A percentile compares a stretch with the other conserved stretches of the same genome.
phyloP scores from a whole-genome alignment of 2,888 invertebrate species.

The Drosophila mimica region DNA sequence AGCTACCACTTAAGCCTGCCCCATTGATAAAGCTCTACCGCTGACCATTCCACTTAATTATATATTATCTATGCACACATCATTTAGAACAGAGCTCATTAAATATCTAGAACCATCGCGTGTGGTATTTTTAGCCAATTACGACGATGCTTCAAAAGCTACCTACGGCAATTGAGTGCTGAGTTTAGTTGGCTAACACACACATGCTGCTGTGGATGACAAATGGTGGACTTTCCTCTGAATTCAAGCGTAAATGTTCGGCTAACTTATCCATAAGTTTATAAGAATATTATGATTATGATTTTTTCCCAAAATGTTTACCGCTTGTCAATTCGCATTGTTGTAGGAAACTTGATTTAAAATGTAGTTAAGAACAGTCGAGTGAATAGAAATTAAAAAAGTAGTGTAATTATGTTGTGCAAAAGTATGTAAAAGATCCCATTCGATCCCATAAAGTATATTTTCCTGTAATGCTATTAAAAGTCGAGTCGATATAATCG shows the following conservation, averaged over 20 bases:
- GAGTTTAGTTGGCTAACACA: slow-evolving; percentile 39
- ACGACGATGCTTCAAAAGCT: slow-evolving; percentile 23
- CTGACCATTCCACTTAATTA: slow-evolving; percentile 24
- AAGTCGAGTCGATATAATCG: neutral
- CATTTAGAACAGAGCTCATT: slow-evolving; percentile 28
- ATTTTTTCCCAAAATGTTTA: neutral
- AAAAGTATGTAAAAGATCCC: neutral
- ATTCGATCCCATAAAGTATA: neutral
- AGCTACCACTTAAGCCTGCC: slow-evolving; percentile 19
- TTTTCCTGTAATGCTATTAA: neutral
- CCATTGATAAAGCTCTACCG: slow-evolving; percentile 2
- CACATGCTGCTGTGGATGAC: slow-evolving; percentile 3
- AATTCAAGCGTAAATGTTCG: neutral
- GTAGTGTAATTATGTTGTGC: neutral
- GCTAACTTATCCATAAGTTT: neutral
- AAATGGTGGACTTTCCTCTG: slow-evolving; percentile 2
- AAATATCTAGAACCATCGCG: slow-evolving; percentile 6
- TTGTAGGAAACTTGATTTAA: neutral
- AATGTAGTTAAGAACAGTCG: neutral
- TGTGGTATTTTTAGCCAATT: slow-evolving; percentile 69
- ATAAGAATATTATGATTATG: neutral
- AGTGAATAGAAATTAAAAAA: neutral
- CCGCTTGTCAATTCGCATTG: no score
- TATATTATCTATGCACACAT: slow-evolving; percentile 38
- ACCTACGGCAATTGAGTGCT: slow-evolving; percentile 41